phyloP scores from a whole-genome alignment of 2,113 vertebrate species.

The Mohoua ochrocephala region DNA sequence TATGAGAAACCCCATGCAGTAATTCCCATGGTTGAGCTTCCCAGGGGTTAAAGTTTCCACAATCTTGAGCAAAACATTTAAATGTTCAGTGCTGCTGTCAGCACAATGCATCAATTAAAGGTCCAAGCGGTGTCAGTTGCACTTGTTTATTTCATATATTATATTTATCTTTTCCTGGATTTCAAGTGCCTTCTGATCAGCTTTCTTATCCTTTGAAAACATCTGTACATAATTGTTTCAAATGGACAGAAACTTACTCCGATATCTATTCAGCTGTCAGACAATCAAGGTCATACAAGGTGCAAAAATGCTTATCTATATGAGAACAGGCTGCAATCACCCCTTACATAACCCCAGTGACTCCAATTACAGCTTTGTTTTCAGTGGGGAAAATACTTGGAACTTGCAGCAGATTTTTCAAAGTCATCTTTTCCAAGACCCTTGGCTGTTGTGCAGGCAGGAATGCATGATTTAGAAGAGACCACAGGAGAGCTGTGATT shows the following conservation, averaged over 20 bases:
- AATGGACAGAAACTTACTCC: slow-evolving; percentile 54
- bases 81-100: background rate
- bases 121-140: background rate
- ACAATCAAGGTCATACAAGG: slow-evolving; percentile 69
- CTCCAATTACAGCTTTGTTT: slow-evolving; percentile 25
- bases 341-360: background rate
- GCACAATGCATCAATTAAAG: background rate
- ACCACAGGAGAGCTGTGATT: background rate
- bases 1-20: background rate
- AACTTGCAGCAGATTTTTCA: slow-evolving; percentile 1
- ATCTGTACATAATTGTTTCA: slow-evolving; percentile 69
- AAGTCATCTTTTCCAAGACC: background rate
- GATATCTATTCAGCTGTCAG: slow-evolving; percentile 63
- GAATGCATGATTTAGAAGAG: background rate
- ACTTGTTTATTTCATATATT: slow-evolving; percentile 62
- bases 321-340: slow-evolving; percentile 20
- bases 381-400: slow-evolving; percentile 15
- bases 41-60: background rate
- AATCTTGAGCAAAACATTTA: background rate
- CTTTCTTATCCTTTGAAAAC: slow-evolving; percentile 69
- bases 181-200: slow-evolving; percentile 61
- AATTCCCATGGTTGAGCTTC: background rate
- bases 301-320: slow-evolving; percentile 71
- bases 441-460: background rate
- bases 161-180: slow-evolving; percentile 65